A percentile compares a stretch with the other conserved stretches of the same genome.
Evolutionary conservation across 2,797 vertebrate genomes (phyloP).

Genomic region (Peromyscus attwateri): DNA sequence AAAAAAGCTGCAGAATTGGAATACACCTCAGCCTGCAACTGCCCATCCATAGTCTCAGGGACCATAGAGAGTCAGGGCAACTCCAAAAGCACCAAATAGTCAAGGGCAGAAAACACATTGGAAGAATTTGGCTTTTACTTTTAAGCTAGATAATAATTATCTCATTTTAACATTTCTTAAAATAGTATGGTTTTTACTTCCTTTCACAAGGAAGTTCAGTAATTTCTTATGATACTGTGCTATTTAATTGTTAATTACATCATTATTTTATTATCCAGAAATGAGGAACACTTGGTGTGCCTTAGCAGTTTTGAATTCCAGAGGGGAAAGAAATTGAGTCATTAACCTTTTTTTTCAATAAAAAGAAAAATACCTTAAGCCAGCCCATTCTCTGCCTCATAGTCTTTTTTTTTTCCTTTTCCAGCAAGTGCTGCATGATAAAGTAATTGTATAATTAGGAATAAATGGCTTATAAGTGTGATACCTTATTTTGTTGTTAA

Average conservation of each 20-base stretch:
- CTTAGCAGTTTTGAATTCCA: conserved; percentile 69
- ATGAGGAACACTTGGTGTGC: conserved; percentile 59
- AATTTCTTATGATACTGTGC: conserved; percentile 53
- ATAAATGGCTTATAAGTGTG: conserved; percentile 66
- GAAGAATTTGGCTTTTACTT: conserved; percentile 5
- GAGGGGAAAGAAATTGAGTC: conserved; percentile 70
- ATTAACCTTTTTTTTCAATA: conserved; percentile 65
- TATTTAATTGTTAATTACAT: conserved; percentile 77
- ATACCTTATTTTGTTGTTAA: conserved; percentile 72
- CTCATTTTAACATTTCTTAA: conserved; percentile 61
- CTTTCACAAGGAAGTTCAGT: conserved; percentile 55
- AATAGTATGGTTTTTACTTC: conserved; percentile 28
- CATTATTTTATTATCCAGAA: conserved; percentile 79
- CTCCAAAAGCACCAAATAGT: neutral
- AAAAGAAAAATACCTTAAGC: conserved; percentile 72
- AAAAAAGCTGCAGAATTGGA: neutral
- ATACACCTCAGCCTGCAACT: neutral
- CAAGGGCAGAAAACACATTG: neutral
- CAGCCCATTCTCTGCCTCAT: conserved; percentile 66
- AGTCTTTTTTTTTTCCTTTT: conserved; percentile 31
- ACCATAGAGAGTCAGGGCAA: neutral
- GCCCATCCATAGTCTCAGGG: neutral
- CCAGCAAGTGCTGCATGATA: conserved; percentile 62
- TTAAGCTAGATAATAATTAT: conserved; percentile 42
- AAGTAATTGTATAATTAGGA: conserved; percentile 79